Percentiles rank a stretch among this genome's conserved stretches.
phyloP scores from a whole-genome alignment of 2,113 vertebrate species.

The Pungitius pungitius region DNA sequence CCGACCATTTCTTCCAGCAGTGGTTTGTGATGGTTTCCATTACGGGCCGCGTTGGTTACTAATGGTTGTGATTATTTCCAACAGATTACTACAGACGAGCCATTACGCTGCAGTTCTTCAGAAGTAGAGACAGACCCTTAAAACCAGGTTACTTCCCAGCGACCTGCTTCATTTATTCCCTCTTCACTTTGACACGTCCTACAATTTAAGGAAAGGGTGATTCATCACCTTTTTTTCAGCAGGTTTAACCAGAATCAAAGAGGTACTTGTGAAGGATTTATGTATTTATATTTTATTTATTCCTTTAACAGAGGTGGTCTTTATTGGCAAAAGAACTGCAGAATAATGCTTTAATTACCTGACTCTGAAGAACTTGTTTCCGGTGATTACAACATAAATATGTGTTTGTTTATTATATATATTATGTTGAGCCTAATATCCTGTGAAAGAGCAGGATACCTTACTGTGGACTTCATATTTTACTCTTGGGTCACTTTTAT shows the following conservation, averaged over 20 bases:
- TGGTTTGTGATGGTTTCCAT: conserved; percentile 45
- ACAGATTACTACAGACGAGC: conserved; percentile 16
- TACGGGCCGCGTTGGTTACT: conserved; percentile 27
- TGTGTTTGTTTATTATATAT: too few species aligned
- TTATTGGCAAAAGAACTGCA: too few species aligned
- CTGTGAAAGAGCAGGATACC: too few species aligned
- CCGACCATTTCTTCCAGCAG: conserved; percentile 10
- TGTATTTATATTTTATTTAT: too few species aligned
- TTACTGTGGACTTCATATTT: too few species aligned
- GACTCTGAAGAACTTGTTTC: too few species aligned
- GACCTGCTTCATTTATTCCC: background rate
- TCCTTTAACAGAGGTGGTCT: too few species aligned
- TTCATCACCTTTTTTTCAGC: background rate
- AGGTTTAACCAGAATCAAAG: background rate
- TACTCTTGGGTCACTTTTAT: too few species aligned
- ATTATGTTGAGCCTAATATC: too few species aligned
- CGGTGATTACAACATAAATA: too few species aligned
- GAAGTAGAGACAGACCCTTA: conserved; percentile 2
- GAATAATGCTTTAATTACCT: too few species aligned
- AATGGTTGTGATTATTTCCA: conserved; percentile 38
- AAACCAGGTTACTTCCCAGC: conserved; percentile 2
- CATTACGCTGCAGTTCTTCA: conserved; percentile 4
- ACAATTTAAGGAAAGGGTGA: background rate
- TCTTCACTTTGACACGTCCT: background rate
- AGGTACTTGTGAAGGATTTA: too few species aligned